Base-by-base conservation (phyloP, 2,888 invertebrate species). In the Leptogaster cylindrica region DNA sequence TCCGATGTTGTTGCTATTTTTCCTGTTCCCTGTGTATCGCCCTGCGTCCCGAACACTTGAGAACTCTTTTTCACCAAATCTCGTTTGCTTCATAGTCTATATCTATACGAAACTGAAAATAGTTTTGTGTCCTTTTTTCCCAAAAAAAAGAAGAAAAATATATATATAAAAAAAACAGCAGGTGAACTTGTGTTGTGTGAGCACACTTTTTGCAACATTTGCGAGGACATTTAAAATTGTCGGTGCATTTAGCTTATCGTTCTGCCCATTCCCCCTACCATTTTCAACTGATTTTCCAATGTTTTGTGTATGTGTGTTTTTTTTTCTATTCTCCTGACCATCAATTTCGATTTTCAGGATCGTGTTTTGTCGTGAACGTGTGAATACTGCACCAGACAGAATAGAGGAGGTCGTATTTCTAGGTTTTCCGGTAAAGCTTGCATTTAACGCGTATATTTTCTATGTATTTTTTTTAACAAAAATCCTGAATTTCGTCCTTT, bases 201-300 rank as follows among this genome's bases (percentile, higher is more conserved):
- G 31, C 20, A 46, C 52, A 18, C 52, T 33, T 52, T 52, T 52
- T 52, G 52, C 18, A 52, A 52, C 52, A 52, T 52, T 52, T 52
- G 52, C 16, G 52, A 52, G 33, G 52, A 52, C 52, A 52, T 52
- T 52, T 52, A 52, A 52, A 52, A 33, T 52, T 52, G 52, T 27
- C 52, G 52, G 52, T 52, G 52, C 52, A 52, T 52, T 52, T 52
- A 52, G 33, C 52, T 52, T 52, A 52, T 52, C 52, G 33, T 31
- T 31, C 28, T 12, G 31, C 33, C 18, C 14, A 31, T 14, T 18
- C 18, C 52, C 28, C n/a, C n/a, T n/a, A n/a, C n/a, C n/a, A n/a
- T n/a, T n/a, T n/a, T n/a, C n/a, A n/a, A n/a, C n/a, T n/a, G n/a
- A n/a, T n/a, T n/a, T n/a, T n/a, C n/a, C n/a, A n/a, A n/a, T n/a